phyloP scores from a whole-genome alignment of 2,797 vertebrate genomes.

The Enoplosus armatus region DNA sequence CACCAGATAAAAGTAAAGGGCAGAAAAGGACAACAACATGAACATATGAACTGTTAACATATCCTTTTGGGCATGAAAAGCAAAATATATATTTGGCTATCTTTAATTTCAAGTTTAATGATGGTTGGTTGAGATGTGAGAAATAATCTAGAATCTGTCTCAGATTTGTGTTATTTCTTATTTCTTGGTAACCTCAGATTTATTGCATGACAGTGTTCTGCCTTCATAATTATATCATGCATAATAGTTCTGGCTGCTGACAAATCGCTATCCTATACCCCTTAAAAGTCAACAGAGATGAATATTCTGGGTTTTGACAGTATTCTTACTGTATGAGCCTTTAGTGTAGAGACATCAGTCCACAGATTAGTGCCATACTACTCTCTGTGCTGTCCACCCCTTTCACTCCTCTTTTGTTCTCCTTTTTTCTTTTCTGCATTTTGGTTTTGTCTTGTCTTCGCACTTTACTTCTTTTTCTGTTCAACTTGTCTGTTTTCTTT shows the following conservation, averaged over 20 bases:
- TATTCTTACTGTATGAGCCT: not conserved
- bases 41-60: not conserved
- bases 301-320: not conserved
- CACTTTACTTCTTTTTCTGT: conserved; percentile 58
- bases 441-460: conserved; percentile 35
- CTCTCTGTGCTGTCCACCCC: conserved; percentile 16
- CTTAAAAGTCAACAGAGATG: not conserved
- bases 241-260: not conserved
- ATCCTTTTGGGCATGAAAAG: not conserved
- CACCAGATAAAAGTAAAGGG: not conserved
- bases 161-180: not conserved
- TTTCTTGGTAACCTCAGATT: not conserved
- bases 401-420: conserved; percentile 25
- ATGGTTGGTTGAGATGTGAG: conserved; percentile 15
- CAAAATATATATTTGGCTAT: not conserved
- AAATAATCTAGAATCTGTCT: not conserved
- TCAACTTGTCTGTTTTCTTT: conserved; percentile 64
- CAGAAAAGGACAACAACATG: not conserved
- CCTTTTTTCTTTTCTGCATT: conserved; percentile 29
- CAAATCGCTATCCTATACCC: not conserved
- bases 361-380: not conserved
- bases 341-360: not conserved
- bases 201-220: conserved; percentile 12
- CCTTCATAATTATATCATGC: conserved; percentile 4
- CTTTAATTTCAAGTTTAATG: conserved; percentile 39